Conservation (phyloP, 2,113 vertebrate genomes). For the Megaceryle torquata region DNA sequence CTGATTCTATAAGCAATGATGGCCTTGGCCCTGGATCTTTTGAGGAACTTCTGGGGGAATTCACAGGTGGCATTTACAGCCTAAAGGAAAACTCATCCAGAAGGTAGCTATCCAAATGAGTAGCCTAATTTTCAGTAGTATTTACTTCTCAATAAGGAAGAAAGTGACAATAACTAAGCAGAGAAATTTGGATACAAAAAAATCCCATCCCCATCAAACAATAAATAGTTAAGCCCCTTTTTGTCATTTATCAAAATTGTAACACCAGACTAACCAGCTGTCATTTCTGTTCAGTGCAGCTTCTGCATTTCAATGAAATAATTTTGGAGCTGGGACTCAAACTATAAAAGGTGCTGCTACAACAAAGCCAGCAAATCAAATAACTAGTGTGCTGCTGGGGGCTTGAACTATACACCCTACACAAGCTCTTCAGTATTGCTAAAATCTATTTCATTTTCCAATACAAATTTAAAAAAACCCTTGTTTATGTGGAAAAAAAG, state of each 20-base stretch:
- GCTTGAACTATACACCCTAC: background rate
- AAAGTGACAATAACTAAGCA: background rate
- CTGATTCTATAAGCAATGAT: background rate
- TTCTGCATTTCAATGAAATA: background rate
- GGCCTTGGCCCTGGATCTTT: conserved; percentile 21
- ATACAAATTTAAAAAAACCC: background rate
- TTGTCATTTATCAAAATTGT: background rate
- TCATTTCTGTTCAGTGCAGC: background rate
- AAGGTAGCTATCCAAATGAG: background rate
- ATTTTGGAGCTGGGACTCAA: background rate
- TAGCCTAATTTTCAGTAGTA: background rate
- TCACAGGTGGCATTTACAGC: conserved; percentile 30
- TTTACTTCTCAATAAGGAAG: background rate
- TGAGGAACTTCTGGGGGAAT: conserved; percentile 39
- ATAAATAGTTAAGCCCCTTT: background rate
- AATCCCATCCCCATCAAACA: background rate
- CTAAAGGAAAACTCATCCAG: conserved; percentile 38
- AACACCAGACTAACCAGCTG: background rate
- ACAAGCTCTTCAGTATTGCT: background rate
- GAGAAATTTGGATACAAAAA: background rate
- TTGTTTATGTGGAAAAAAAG: background rate
- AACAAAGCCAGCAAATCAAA: background rate
- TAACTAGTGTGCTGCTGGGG: background rate
- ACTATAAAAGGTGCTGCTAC: background rate
- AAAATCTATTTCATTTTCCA: background rate